Conservation (phyloP, 2,888 invertebrate species). For the Andrena haemorrhoa region DNA sequence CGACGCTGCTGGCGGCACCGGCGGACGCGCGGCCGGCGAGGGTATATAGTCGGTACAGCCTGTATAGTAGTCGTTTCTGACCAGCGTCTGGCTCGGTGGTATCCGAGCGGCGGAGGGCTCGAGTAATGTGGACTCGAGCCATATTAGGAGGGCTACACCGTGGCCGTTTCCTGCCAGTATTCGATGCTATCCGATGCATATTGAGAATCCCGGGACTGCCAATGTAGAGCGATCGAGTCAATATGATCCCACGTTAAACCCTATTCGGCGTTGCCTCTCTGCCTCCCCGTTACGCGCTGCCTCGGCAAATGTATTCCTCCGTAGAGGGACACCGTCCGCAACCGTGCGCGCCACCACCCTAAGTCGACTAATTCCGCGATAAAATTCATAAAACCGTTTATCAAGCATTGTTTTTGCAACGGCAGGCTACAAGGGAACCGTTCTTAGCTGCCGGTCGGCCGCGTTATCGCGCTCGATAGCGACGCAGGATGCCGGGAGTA, state of each 20-base stretch:
- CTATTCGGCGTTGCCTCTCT: constrained; percentile 65
- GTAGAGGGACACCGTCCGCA: constrained; percentile 11
- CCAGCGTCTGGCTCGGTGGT: constrained; percentile 50
- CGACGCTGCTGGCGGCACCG: constrained; percentile 23
- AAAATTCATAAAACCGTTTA: constrained; percentile 58
- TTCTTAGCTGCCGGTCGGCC: constrained; percentile 2
- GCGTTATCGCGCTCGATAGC: constrained; percentile 27
- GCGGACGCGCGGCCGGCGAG: background rate
- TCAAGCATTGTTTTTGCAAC: constrained; percentile 45
- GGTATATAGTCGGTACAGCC: constrained; percentile 40
- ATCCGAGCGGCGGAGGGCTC: constrained; percentile 69
- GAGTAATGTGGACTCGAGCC: constrained; percentile 81
- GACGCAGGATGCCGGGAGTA: constrained; percentile 27
- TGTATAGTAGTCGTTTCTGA: constrained; percentile 62
- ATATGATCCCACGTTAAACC: constrained; percentile 73
- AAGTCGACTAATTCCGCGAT: constrained; percentile 41
- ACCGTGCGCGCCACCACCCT: constrained; percentile 1
- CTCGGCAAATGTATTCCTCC: constrained; percentile 56
- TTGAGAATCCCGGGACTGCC: constrained; percentile 71
- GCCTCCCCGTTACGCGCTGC: constrained; percentile 35
- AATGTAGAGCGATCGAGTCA: constrained; percentile 74
- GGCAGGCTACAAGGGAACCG: background rate
- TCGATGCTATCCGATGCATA: constrained; percentile 73
- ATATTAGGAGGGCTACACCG: constrained; percentile 79
- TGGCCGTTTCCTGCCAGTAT: constrained; percentile 72